Evolutionary conservation across 2,113 vertebrate species (phyloP), one percentile per base, ranked within the genome.

Genomic region (Polyodon spathula): DNA sequence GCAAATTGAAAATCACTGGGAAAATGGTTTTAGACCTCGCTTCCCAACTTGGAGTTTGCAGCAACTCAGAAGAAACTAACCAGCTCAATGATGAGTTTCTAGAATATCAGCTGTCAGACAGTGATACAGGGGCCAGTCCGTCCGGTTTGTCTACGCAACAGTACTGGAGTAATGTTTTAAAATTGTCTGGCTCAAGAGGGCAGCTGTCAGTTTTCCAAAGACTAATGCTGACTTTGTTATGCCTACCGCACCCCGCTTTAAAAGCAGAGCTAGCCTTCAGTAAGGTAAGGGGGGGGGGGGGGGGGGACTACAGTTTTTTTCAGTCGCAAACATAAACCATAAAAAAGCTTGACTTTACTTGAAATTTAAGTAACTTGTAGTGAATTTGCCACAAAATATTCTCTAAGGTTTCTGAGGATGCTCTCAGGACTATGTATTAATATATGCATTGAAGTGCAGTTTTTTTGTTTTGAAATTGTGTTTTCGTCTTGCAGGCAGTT

Each of bases 221-320:
- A 63, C 84, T 88, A 5, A 55, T 87, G 40, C 60, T 84, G 60
- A 81, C 75, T 59, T 67, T 88, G 43, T 41, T 88, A 66, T 73
- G 73, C 39, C 59, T 88, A 12, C 82, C 84, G 16, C 77, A 77
- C 65, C 82, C 82, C 63, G 73, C 80, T 0, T 75, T 83, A 11
- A 71, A 79, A 15, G 52, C 75, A 1, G 63, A 74, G 42, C 62
- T 70, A 14, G 62, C 83, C 63, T 83, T 84, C 65, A 60, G 67
- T 54, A 69, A 77, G 83, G 86, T 86, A 68, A 53, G 67, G 46
- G 27, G 3, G 27, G 44, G 63, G 62, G 76, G 0, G 56, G 40
- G 40, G 10, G 9, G 42, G 40, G 39, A 42, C 37, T 2, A 27
- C 27, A 16, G 53, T 37, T 6, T 42, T 12, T 3, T 54, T n/a